Evolutionary conservation across 2,797 vertebrate genomes (phyloP).

Genomic region (Halcyon chelicuti): DNA sequence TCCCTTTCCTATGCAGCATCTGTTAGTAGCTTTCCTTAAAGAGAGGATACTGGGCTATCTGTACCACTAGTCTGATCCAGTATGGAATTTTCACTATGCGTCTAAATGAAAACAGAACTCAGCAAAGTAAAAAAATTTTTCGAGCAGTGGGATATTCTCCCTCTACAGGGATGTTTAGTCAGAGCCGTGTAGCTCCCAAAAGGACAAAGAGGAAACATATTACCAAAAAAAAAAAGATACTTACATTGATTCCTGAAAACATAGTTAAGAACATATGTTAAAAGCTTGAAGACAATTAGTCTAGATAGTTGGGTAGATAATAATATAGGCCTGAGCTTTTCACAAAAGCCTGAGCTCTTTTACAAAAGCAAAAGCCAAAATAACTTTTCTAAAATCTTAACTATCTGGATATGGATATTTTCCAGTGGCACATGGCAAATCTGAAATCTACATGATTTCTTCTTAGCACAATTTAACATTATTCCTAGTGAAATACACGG

Average conservation of each 20-base stretch:
- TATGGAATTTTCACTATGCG: not conserved
- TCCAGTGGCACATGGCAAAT: not conserved
- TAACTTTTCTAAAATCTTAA: not conserved
- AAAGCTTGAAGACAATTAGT: not conserved
- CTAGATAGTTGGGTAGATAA: not conserved
- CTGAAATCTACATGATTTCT: not conserved
- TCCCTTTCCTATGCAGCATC: not conserved
- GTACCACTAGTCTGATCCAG: not conserved
- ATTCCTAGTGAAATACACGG: not conserved
- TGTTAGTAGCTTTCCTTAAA: not conserved
- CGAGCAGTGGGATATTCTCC: not conserved
- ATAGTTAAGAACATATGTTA: not conserved
- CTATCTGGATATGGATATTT: not conserved
- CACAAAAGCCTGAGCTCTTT: too few relatives aligned
- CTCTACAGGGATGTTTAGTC: not conserved
- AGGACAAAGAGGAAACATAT: not conserved
- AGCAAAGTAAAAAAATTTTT: not conserved
- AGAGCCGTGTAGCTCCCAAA: not conserved
- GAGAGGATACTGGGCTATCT: not conserved
- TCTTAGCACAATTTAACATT: not conserved
- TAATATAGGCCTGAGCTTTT: not conserved
- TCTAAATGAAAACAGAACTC: constrained; percentile 14
- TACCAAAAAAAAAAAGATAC: not conserved
- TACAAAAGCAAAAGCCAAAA: not conserved
- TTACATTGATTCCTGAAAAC: not conserved